Evolutionary conservation across 1,140 invertebrate genomes (phyloP).

Genomic region (Belonocnema kinseyi): DNA sequence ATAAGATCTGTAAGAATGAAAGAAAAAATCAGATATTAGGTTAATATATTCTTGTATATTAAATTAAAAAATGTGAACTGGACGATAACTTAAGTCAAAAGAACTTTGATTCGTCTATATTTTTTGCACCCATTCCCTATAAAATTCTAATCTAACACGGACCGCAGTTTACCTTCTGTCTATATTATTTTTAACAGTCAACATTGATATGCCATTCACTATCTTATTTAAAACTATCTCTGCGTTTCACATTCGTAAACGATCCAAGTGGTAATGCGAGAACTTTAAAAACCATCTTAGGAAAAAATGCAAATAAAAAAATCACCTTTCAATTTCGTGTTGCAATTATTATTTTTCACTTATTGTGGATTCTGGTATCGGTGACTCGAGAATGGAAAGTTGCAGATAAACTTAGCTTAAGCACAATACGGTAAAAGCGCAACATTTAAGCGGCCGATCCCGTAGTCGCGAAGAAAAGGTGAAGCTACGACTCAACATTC

Average conservation of each 20-base stretch:
- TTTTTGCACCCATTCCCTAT: too few relatives aligned
- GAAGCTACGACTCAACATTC: slow-evolving; percentile 47
- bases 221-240: too few relatives aligned
- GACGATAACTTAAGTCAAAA: not conserved
- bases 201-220: too few relatives aligned
- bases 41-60: slow-evolving; percentile 17
- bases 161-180: too few relatives aligned
- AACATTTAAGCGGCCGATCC: slow-evolving; percentile 39
- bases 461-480: slow-evolving; percentile 46
- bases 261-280: not conserved
- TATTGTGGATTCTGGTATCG: not conserved
- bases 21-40: slow-evolving; percentile 28
- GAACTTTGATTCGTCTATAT: not conserved
- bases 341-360: slow-evolving; percentile 30
- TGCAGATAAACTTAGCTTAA: slow-evolving; percentile 5
- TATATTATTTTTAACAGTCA: too few relatives aligned
- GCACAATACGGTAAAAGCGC: slow-evolving; percentile 29
- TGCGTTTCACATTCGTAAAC: not conserved
- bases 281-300: not conserved
- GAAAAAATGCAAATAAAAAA: not conserved
- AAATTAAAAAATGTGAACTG: not conserved
- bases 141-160: too few relatives aligned
- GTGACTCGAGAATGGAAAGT: slow-evolving; percentile 46
- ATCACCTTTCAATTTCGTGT: not conserved
- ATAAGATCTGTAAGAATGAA: slow-evolving; percentile 58